Base-by-base conservation (phyloP, 2,888 invertebrate species). In the Odontothrips loti region DNA sequence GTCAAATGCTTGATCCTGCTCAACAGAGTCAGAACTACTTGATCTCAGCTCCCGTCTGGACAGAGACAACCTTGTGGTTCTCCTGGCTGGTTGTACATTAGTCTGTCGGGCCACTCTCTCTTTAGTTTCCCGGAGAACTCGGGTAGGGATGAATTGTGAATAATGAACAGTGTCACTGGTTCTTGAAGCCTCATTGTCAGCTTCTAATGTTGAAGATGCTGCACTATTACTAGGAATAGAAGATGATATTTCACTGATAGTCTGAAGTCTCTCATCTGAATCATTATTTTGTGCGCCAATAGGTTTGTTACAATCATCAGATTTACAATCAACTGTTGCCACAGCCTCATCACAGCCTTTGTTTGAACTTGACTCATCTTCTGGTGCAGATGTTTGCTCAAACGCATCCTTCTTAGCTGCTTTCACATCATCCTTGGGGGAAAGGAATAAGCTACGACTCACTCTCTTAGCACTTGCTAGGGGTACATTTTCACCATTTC, bases 381-480 rank as follows among this genome's bases (percentile, higher is more conserved):
- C 68, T 27, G 68, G 27, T 2, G 4, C 68, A 27, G 12, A 27
- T 27, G 68, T 27, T 75, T 75, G 68, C 23, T 75, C 68, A 9
- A n/a, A 75, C 27, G 68, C 68, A 27, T 75, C 68, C 12, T 75
- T 75, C 27, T 75, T 75, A 4, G 68, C 27, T 27, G 68, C 12
- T 10, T 75, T 75, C 23, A 75, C 23, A 23, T 75, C 68, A 27
- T 75, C 68, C 23, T 75, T 75, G 8, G 68, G 68, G 8, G 68
- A 75, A 4, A 75, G 27, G 27, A 75, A 75, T 27, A 75, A 27
- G 27, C 68, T 75, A 9, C 68, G 68, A 27, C 68, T 75, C 23
- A 75, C 68, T 75, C 68, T 75, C 27, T 75, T 75, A 8, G 68
- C 68, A 75, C 68, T 75, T 75, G 68, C 23, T 4, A 75, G 68